Percentiles rank a stretch among this genome's conserved stretches.
phyloP scores from a whole-genome alignment of 1,140 invertebrate species.

The Pseudomyrmex gracilis region DNA sequence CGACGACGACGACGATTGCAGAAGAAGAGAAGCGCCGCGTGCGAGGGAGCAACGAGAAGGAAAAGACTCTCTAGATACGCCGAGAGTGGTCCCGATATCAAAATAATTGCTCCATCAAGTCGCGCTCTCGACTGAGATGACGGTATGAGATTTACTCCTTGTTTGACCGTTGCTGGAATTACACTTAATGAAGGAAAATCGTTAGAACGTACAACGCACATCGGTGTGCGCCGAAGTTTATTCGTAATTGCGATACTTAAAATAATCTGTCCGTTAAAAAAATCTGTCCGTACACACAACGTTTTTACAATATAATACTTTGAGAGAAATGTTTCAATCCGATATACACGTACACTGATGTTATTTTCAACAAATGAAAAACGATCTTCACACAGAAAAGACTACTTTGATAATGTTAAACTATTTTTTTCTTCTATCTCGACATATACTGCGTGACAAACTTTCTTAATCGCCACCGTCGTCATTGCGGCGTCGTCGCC shows the following conservation, averaged over 20 bases:
- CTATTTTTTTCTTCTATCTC: not conserved
- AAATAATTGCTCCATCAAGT: slow-evolving; percentile 78
- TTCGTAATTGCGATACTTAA: slow-evolving; percentile 35
- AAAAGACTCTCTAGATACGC: slow-evolving; percentile 51
- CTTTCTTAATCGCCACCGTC: slow-evolving; percentile 43
- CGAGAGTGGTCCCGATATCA: slow-evolving; percentile 75
- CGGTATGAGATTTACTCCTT: slow-evolving; percentile 72
- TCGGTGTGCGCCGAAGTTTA: slow-evolving; percentile 42
- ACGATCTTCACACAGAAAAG: not conserved
- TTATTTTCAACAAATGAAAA: not conserved
- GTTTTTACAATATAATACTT: no score
- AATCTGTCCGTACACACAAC: not conserved
- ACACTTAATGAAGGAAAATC: slow-evolving; percentile 72
- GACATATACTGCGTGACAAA: slow-evolving; percentile 69
- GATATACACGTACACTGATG: not conserved
- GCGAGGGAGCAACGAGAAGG: slow-evolving; percentile 46
- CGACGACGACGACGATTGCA: slow-evolving; percentile 26
- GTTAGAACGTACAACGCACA: slow-evolving; percentile 47
- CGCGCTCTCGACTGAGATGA: slow-evolving; percentile 61
- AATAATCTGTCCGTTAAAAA: not conserved
- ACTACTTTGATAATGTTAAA: not conserved
- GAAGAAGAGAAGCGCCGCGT: slow-evolving; percentile 44
- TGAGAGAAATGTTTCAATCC: not conserved
- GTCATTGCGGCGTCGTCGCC: slow-evolving; percentile 8
- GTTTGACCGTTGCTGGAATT: slow-evolving; percentile 69